These are phyloP conservation scores for Cyphomyrus plagiostoma DNA, from an alignment of 2,113 vertebrate genomes.

Conservation along the genomic window DNA sequence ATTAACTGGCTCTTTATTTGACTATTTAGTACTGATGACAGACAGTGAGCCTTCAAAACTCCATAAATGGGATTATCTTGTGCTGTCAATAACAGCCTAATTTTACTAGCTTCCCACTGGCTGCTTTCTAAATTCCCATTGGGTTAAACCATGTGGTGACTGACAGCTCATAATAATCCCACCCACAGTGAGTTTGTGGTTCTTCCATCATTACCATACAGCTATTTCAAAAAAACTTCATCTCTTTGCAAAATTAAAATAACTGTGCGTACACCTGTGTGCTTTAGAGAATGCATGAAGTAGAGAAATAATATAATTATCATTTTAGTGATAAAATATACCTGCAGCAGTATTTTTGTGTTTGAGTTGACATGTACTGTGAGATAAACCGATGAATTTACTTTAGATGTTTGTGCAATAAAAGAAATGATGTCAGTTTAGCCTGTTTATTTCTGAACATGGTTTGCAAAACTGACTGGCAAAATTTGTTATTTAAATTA, in stretches of 20 bases:
- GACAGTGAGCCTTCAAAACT: not conserved
- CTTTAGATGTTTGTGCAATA: not conserved
- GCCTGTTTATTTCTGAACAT: not conserved
- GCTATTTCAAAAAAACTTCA: not conserved
- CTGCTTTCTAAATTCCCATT: not conserved
- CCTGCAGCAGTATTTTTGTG: not conserved
- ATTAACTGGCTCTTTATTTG: not conserved
- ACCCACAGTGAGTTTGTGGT: not conserved
- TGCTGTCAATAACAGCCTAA: not conserved
- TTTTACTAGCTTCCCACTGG: not conserved
- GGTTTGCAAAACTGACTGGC: not conserved
- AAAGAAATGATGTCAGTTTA: not conserved
- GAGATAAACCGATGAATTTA: not conserved
- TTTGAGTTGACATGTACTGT: not conserved
- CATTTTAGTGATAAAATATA: not conserved
- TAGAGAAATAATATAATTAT: not conserved
- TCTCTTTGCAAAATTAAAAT: not conserved
- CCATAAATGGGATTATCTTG: not conserved
- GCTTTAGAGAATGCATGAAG: constrained; percentile 10
- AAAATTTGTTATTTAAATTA: not conserved
- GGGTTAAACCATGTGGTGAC: not conserved
- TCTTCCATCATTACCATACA: not conserved
- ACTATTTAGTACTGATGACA: not conserved
- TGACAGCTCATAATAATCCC: not conserved
- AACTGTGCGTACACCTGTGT: not conserved